Evolutionary conservation across 2,113 vertebrate species (phyloP).

Genomic region (Oreochromis niloticus): DNA sequence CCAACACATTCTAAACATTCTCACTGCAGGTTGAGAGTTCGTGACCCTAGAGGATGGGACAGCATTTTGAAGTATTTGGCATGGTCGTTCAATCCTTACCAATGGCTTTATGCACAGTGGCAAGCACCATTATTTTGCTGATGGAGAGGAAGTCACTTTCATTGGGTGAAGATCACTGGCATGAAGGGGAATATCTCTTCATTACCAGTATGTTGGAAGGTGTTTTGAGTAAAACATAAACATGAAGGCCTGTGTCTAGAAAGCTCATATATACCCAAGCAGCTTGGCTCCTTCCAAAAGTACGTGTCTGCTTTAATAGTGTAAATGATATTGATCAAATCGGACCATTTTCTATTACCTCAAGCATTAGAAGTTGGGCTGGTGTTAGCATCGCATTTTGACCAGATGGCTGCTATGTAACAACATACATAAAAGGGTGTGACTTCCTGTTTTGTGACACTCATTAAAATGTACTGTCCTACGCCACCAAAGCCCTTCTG

Average conservation of each 20-base stretch:
- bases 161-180: neutral
- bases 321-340: neutral
- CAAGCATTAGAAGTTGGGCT: neutral
- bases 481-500: neutral
- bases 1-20: neutral
- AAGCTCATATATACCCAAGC: neutral
- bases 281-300: neutral
- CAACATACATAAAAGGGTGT: neutral
- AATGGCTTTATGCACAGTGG: neutral
- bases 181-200: neutral
- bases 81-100: neutral
- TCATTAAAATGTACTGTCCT: neutral
- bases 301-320: neutral
- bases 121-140: neutral
- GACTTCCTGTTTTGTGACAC: neutral
- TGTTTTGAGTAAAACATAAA: neutral
- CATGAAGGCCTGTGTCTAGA: neutral
- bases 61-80: neutral
- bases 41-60: neutral
- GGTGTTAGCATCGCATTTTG: neutral
- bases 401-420: neutral
- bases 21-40: neutral
- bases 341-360: neutral
- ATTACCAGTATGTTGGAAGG: neutral
- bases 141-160: neutral